Evolutionary conservation across 2,113 vertebrate genomes (phyloP), one percentile per base, ranked within the genome.

Genomic region (Anseranas semipalmata): DNA sequence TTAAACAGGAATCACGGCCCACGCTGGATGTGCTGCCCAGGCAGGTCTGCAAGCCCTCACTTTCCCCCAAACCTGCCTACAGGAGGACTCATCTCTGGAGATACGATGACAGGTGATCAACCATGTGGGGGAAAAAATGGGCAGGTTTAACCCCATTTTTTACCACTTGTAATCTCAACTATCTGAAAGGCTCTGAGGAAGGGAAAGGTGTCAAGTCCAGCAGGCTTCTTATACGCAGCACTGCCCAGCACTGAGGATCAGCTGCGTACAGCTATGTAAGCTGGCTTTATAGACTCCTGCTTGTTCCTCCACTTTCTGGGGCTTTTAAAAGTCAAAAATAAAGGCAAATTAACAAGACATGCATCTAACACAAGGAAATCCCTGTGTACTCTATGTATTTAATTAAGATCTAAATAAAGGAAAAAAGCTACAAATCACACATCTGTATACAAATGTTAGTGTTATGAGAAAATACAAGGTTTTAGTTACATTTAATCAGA

Each of bases 291-390:
- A 52, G 58, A 55, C 2, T 58, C 21, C 25, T 58, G 21, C 20
- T 74, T 12, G 37, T 80, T 89, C n/a, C 24, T 85, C 33, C 24
- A 53, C 72, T 71, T 92, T 45, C 19, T 39, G 21, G 5, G 37
- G 37, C n/a, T 89, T 91, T 45, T 46, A 50, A 37, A 83, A 93
- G 52, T 43, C 3, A 83, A 92, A 94, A 89, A 84, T 48, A 95
- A 93, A 80, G 37, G 19, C 32, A 79, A 72, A n/a, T 50, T 87
- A 46, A 83, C 93, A 79, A 86, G 43, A 66, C 39, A 59, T 43
- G 32, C 3, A 60, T 90, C 72, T 92, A 81, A 74, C 19, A 65
- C n/a, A 25, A 89, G 24, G 65, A 91, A 75, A 80, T 55, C 62
- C 11, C 24, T 68, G 48, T 37, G 21, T 66, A 53, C n/a, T 70